Conservation (phyloP, 2,888 invertebrate genomes). For the Baccha elongata region DNA sequence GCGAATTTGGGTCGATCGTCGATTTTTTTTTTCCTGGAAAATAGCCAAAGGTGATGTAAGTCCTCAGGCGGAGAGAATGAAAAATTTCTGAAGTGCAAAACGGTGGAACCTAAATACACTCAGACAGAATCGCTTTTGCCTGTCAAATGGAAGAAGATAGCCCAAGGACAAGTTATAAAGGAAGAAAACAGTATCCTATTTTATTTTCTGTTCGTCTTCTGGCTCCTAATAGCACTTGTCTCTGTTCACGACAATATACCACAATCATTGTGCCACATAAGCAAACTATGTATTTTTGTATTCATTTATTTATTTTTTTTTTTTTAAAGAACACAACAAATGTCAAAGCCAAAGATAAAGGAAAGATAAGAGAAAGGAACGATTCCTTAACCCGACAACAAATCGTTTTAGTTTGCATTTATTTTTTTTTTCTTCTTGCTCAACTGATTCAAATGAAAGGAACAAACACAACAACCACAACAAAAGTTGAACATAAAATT, state of each 20-base stretch:
- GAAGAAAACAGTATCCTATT: constrained; percentile 38
- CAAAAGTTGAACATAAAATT: constrained; percentile 57
- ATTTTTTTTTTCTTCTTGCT: constrained; percentile 34
- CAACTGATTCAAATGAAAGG: constrained; percentile 37
- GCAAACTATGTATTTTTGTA: constrained; percentile 36
- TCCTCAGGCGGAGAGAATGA: constrained; percentile 37
- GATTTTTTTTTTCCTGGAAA: constrained; percentile 52
- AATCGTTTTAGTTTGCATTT: constrained; percentile 54
- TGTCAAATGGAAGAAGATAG: constrained; percentile 60
- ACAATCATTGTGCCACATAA: constrained; percentile 54
- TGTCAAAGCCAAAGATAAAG: constrained; percentile 71
- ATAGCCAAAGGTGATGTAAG: constrained; percentile 61
- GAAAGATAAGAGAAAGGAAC: constrained; percentile 55
- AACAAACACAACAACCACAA: constrained; percentile 1
- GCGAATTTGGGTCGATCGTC: constrained; percentile 48
- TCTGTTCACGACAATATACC: constrained; percentile 56
- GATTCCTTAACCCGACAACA: constrained; percentile 60
- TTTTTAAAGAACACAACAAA: constrained; percentile 50
- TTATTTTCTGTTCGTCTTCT: constrained; percentile 7
- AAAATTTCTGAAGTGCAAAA: constrained; percentile 54
- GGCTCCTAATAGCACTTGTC: constrained; percentile 50
- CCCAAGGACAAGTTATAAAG: constrained; percentile 58
- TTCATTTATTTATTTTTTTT: background rate
- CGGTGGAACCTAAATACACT: constrained; percentile 62
- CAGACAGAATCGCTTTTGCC: constrained; percentile 64